phyloP scores from a whole-genome alignment of 2,113 vertebrate species.

The Alosa alosa region DNA sequence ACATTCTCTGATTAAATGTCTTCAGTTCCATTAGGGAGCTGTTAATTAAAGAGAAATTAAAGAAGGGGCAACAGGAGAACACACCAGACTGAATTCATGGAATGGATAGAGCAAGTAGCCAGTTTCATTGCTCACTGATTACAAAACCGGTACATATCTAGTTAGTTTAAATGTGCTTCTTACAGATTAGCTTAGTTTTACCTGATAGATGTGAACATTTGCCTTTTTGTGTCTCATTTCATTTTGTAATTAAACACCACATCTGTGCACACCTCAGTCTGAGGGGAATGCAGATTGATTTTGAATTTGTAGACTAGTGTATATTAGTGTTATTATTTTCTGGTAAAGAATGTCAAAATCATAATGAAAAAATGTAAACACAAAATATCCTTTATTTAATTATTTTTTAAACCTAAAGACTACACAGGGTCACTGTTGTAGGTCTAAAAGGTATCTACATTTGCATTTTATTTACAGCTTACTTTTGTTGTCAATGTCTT shows the following conservation, averaged over 20 bases:
- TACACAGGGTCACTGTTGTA: conserved; percentile 91
- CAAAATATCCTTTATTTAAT: conserved; percentile 96
- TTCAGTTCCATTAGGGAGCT: background rate
- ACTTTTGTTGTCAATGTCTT: conserved; percentile 67
- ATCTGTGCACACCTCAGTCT: too few relatives aligned
- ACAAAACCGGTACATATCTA: background rate
- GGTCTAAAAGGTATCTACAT: conserved; percentile 98
- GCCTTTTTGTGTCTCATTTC: background rate
- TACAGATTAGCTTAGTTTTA: background rate
- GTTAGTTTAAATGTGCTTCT: background rate
- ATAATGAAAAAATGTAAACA: conserved; percentile 78
- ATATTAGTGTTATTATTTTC: background rate
- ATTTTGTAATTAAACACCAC: background rate
- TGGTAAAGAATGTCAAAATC: conserved; percentile 8
- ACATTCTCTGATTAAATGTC: background rate
- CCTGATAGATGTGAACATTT: background rate
- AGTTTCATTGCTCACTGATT: background rate
- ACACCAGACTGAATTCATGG: background rate
- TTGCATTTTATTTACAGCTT: conserved; percentile 96
- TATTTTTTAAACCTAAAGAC: conserved; percentile 92
- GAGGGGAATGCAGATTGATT: too few relatives aligned
- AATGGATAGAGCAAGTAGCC: background rate
- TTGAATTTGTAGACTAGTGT: too few relatives aligned
- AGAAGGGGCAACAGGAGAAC: background rate
- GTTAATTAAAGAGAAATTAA: background rate